Base-by-base conservation (phyloP, 2,113 vertebrate genomes). In the Pelecanus crispus region DNA sequence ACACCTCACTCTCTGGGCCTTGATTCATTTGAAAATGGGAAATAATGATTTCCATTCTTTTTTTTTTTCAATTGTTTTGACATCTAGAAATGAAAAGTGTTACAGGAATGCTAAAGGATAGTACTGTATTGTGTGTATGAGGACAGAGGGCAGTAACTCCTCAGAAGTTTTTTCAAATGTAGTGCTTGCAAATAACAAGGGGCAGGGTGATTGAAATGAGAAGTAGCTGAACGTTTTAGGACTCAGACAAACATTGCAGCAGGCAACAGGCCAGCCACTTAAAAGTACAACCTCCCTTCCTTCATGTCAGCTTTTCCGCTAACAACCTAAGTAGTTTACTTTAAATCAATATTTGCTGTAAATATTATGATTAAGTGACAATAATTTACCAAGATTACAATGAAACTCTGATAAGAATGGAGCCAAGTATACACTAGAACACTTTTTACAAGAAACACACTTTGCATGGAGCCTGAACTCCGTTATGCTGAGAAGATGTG, bases 271-370 rank as follows among this genome's bases (percentile, higher is more conserved):
- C 63, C 90, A 93, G 53, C 7, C 53, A 73, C 67, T 87, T 90
- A 36, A 15, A 77, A 83, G 42, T 10, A 74, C 36, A 86, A 38
- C 47, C 49, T 74, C 83, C 59, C 28, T 92, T 84, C 80, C 86
- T 68, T 88, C 80, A 25, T 81, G 77, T 87, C 83, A 89, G 66
- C 36, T 94, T 94, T 93, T 86, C 83, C 3, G 1, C 53, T 68
- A 68, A 28, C 4, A 11, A 79, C 88, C 52, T 52, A 58, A 89
- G 38, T 79, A 72, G 72, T 80, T 78, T 70, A 82, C 26, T 73
- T 94, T 89, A 95, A 72, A 89, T 72, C 80, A 91, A 81, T 89
- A 86, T 93, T 96, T 94, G 85, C 92, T 94, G 94, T 73, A 92
- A 94, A 56, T 75, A 75, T 78, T 92, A 81, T 31, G 68, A 91